Base-by-base conservation (phyloP, 2,888 invertebrate species). In the Catocala sponsa region DNA sequence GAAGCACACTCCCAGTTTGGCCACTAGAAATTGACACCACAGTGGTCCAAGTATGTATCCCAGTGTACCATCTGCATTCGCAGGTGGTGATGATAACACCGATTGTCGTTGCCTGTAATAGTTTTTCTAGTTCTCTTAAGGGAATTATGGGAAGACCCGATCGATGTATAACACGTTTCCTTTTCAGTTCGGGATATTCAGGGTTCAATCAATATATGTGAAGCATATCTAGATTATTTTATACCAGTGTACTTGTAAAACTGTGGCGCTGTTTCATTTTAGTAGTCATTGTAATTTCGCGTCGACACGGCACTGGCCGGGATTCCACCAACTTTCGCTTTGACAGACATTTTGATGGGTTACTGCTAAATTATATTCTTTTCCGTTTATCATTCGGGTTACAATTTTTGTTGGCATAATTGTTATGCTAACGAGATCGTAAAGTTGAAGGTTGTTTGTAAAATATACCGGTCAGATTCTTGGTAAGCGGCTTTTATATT, bases 271-370 rank as follows among this genome's bases (percentile, higher is more conserved):
- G 79, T 82, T 82, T 76, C 74, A 76, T 80, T 81, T 73, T 74
- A 74, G 67, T 68, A 73, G 69, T 72, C 80, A 74, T 78, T 75
- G 82, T 82, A 81, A 81, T 82, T 83, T 80, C 59, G 70, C 72
- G 79, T 72, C 78, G 74, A 72, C 77, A 74, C 72, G 68, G 67
- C 74, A 55, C 61, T 47, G 62, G 54, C 35, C 66, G 54, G 76
- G 69, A 70, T 68, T 68, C 63, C 66, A 25, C 63, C 68, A 83
- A 86, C 82, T 84, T 85, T 80, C 25, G 63, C 83, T 85, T 84
- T 85, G 86, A 83, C 71, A 68, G 74, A 72, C 76, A 75, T 74
- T 78, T 74, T 72, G 72, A 73, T 74, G 77, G 69, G 62, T 79
- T 65, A 41, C 61, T 63, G 65, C 68, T 51, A 65, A 67, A 76